These are phyloP conservation scores for Corapipo altera DNA, from an alignment of 2,113 vertebrate genomes.

Conservation along the genomic window DNA sequence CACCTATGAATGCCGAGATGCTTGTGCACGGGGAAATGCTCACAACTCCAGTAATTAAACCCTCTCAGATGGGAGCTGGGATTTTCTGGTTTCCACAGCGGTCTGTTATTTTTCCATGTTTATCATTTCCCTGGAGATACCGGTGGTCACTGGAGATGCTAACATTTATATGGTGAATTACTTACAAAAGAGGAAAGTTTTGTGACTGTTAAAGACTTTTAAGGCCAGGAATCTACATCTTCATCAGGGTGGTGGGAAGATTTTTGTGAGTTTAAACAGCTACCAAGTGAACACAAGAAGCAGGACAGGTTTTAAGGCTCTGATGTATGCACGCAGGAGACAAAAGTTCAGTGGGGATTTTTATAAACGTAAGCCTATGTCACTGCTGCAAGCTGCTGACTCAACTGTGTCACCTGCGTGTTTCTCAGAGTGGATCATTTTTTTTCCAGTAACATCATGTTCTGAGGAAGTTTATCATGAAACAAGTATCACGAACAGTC, in stretches of 20 bases:
- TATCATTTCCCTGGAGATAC: background rate
- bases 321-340: background rate
- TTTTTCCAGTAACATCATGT: conserved; percentile 58
- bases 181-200: background rate
- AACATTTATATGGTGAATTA: background rate
- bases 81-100: background rate
- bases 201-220: background rate
- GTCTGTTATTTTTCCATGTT: conserved; percentile 7
- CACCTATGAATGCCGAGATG: conserved; percentile 49
- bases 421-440: conserved; percentile 56
- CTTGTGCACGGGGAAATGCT: background rate
- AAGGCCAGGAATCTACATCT: background rate
- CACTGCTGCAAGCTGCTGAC: conserved; percentile 64
- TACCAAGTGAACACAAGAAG: background rate
- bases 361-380: conserved; percentile 56
- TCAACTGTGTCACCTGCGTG: conserved; percentile 65
- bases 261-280: background rate
- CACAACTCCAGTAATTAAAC: conserved; percentile 24
- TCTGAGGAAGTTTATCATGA: conserved; percentile 68
- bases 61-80: background rate
- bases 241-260: background rate
- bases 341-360: conserved; percentile 67
- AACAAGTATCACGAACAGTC: conserved; percentile 57
- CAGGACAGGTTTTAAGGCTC: background rate
- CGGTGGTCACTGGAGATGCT: background rate